These are phyloP conservation scores for Alloplasta piceator DNA, from an alignment of 2,888 invertebrate species.

Conservation along the genomic window DNA sequence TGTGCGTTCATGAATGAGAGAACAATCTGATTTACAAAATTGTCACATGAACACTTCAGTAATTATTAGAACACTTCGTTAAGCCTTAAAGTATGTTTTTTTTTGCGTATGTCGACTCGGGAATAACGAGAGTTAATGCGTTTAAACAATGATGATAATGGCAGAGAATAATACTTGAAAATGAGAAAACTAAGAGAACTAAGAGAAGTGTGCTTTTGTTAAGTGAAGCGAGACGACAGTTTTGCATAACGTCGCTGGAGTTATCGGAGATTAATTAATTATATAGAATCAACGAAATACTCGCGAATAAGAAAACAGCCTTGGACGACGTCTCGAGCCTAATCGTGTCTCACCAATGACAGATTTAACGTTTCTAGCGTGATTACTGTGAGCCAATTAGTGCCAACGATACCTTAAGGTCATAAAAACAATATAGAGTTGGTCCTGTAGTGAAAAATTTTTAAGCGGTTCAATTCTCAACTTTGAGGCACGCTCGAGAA, in stretches of 20 bases:
- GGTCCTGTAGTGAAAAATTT: background rate
- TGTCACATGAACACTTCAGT: constrained; percentile 8
- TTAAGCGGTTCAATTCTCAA: too few species aligned
- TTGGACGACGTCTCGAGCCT: too few species aligned
- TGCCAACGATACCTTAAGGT: constrained; percentile 9
- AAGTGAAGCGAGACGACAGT: constrained; percentile 52
- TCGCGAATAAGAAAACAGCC: too few species aligned
- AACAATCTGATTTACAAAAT: background rate
- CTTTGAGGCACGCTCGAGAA: background rate
- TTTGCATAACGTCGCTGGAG: constrained; percentile 37
- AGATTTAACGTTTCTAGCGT: constrained; percentile 3
- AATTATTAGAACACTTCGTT: constrained; percentile 12
- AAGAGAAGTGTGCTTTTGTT: constrained; percentile 28
- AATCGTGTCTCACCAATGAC: background rate
- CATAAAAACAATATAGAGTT: background rate
- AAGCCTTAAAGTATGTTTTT: background rate
- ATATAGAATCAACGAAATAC: background rate
- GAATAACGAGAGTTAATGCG: background rate
- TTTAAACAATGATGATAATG: constrained; percentile 7
- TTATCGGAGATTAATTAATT: too few species aligned
- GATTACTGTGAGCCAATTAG: constrained; percentile 48
- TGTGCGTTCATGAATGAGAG: constrained; percentile 49
- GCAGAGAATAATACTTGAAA: too few species aligned
- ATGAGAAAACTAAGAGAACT: constrained; percentile 5
- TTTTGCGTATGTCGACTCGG: constrained; percentile 25